Evolutionary conservation across 64 coral and sea anemone species (phyloP), one percentile per base, ranked within the genome.

Genomic region (Hydrozoanthus tunicans): DNA sequence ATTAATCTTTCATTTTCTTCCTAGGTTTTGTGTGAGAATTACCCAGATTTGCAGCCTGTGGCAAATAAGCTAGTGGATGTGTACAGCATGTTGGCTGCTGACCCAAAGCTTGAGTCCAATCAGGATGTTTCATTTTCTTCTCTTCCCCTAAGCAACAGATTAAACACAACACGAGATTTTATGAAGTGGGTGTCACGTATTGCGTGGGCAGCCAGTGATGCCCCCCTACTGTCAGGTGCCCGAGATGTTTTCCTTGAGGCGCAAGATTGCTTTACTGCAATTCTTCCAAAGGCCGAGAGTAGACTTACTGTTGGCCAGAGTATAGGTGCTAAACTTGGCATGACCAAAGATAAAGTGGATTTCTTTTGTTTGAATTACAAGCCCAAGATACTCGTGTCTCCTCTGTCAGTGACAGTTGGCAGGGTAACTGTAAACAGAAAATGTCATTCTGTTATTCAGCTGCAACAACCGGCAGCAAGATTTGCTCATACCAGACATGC

Each of bases 401-500:
- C 83, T 5, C 82, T 93, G 32, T 95, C 91, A 14, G 15, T 99
- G 68, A 94, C 97, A 70, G 92, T 96, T 60, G 97, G 97, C 5
- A 59, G 97, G 71, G 59, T 95, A 7, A 95, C 92, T 62, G 32
- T 99, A 53, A 93, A 92, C 69, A 91, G 94, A 20, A 86, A 93
- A 5, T 6, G 9, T 27, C 24, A 69, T 43, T 78, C 61, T n/a
- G 56, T 7, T 4, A 27, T 70, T 26, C 60, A 25, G 20, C 25
- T 56, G 74, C 51, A 17, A 6, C 73, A 85, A 9, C 81, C 67
- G 17, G 15, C 89, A 6, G 61, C 76, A 64, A 95, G 74, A 65
- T 99, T 94, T 96, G 94, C 97, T 65, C 92, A 95, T 27, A 99
- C 97, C 23, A 93, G 97, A 64, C 94, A 99, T 90, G 95, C 97